Conservation (phyloP, 2,113 vertebrate species). For the Odontesthes bonariensis region DNA sequence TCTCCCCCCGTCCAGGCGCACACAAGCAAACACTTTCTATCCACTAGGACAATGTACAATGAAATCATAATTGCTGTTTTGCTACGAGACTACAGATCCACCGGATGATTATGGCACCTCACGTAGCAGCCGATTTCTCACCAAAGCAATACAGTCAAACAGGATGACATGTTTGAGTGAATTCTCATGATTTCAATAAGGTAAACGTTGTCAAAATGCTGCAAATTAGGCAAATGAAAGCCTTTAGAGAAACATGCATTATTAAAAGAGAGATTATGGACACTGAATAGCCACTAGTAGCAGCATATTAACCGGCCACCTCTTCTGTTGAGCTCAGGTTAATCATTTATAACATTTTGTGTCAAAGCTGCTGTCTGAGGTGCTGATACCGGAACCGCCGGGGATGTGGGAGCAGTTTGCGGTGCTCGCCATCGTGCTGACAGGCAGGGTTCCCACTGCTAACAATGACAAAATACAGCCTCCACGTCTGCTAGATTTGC, state of each 20-base stretch:
- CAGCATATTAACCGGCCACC: not conserved
- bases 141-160: not conserved
- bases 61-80: constrained; percentile 34
- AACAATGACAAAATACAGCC: constrained; percentile 52
- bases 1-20: not conserved
- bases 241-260: not conserved
- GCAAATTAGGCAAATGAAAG: constrained; percentile 9
- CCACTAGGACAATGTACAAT: not conserved
- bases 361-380: constrained; percentile 11
- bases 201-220: constrained; percentile 7
- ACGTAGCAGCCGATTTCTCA: constrained; percentile 7
- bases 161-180: not conserved
- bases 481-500: constrained; percentile 6
- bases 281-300: too few relatives aligned
- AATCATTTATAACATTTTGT: constrained; percentile 7
- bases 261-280: not conserved
- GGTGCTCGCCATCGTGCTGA: constrained; percentile 19
- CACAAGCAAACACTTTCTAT: not conserved
- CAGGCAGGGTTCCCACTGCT: constrained; percentile 31
- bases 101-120: not conserved
- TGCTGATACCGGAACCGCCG: constrained; percentile 35
- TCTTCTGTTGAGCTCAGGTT: constrained; percentile 1
- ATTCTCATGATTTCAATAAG: constrained; percentile 15
- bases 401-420: constrained; percentile 27
- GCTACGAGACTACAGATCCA: constrained; percentile 17